Conservation (phyloP, 1,140 invertebrate genomes). For the Drosophila insularis region DNA sequence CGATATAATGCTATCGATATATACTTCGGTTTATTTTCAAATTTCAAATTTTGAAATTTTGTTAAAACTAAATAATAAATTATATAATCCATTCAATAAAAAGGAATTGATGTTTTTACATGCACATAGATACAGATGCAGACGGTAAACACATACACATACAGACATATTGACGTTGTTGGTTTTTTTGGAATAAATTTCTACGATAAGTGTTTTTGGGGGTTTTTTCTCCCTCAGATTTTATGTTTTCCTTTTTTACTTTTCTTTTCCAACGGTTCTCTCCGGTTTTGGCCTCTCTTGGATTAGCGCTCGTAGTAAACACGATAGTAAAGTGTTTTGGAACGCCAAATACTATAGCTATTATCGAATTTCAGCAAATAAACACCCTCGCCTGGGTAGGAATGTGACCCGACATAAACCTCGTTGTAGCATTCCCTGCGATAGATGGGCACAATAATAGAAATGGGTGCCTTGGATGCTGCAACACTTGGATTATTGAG, state of each 20-base stretch:
- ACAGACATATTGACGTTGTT: slow-evolving; percentile 4
- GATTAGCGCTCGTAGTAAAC: slow-evolving; percentile 95
- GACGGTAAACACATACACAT: slow-evolving; percentile 2
- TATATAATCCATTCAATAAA: slow-evolving; percentile 35
- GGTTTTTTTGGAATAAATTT: not conserved
- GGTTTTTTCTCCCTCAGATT: not conserved
- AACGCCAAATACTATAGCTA: slow-evolving; percentile 99
- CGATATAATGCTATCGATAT: not conserved
- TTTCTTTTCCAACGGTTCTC: not conserved
- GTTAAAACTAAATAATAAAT: slow-evolving; percentile 75
- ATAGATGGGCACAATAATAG: slow-evolving; percentile 95
- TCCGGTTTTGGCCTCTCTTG: slow-evolving; percentile 43
- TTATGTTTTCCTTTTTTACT: not conserved
- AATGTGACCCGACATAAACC: slow-evolving; percentile 98
- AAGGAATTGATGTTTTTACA: slow-evolving; percentile 16
- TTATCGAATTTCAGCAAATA: slow-evolving; percentile 99
- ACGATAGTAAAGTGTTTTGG: slow-evolving; percentile 99
- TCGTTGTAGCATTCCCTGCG: slow-evolving; percentile 97
- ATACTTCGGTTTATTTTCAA: slow-evolving; percentile 33
- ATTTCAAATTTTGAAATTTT: slow-evolving; percentile 30
- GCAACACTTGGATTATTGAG: slow-evolving; percentile 42
- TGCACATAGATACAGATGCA: not conserved
- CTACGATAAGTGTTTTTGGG: not conserved
- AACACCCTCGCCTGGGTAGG: slow-evolving; percentile 97
- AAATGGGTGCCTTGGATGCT: slow-evolving; percentile 85